Conservation (phyloP, 2,797 vertebrate genomes). For the Ctenosaura bakeri region DNA sequence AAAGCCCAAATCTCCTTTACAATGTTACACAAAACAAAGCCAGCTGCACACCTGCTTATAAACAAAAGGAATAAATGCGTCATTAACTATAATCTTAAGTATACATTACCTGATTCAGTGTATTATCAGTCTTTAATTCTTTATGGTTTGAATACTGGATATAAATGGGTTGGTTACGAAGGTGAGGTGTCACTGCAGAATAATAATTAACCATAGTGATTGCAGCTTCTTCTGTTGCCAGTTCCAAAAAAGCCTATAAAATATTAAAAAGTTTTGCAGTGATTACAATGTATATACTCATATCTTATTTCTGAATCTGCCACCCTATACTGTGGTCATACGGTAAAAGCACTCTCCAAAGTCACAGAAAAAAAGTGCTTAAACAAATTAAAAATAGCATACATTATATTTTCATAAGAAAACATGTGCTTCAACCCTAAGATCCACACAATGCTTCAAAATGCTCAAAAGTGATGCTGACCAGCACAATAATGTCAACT, state of each 20-base stretch:
- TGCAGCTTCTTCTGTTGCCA: constrained; percentile 96
- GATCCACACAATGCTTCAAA: neutral
- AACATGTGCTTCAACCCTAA: neutral
- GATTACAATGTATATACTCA: neutral
- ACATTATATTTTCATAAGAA: neutral
- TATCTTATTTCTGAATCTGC: neutral
- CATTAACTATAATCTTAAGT: constrained; percentile 19
- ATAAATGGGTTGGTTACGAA: constrained; percentile 94
- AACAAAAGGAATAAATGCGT: neutral
- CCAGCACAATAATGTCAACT: neutral
- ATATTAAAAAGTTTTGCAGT: constrained; percentile 35
- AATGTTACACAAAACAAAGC: neutral
- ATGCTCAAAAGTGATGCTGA: neutral
- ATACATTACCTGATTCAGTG: constrained; percentile 90
- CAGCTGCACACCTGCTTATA: neutral
- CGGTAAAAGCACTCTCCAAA: neutral
- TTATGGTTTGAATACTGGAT: constrained; percentile 99
- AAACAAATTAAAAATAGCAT: neutral
- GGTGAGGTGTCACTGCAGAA: constrained; percentile 91
- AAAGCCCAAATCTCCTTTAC: neutral
- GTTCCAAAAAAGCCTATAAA: constrained; percentile 93
- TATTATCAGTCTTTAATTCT: constrained; percentile 96
- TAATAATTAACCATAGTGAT: constrained; percentile 99
- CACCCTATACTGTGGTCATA: neutral
- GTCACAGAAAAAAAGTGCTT: neutral